Evolutionary conservation across 1,140 invertebrate genomes (phyloP), one percentile per base, ranked within the genome.

Genomic region (Tetraneura akinire): DNA sequence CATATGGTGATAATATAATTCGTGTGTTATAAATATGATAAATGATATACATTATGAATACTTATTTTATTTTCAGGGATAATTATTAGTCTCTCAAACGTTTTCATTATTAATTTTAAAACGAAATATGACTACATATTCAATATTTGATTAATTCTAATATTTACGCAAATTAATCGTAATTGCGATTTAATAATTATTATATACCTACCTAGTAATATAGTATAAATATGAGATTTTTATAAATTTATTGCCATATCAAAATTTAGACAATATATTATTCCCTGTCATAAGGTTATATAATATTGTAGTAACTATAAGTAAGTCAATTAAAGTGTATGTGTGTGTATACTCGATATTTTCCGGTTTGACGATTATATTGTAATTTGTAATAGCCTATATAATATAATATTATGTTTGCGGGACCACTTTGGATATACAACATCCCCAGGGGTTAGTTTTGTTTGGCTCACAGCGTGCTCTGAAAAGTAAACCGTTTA

Each of bases 401-500:
- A 29, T 71, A n/a, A 23, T 10, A 42, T n/a, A 3, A n/a, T 66
- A 64, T 64, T 29, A 18, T 66, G 18, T 32, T 37, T 37, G 21
- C 14, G 32, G 9, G 11, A 68, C 64, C 64, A 45, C 37, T 68
- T 70, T n/a, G 45, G 13, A 5, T 70, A 42, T 29, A 47, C 13
- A 70, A 49, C 21, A 26, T 26, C 66, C 73, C 29, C 29, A 16
- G 71, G 71, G 29, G 73, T 60, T 37, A 26, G 53, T 76, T 76
- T 76, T 76, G 73, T 76, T 76, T 76, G 21, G 29, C 37, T 1
- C 37, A 16, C 73, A 13, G 53, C 42, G 73, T 55, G 21, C 55
- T 60, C 55, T 21, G 53, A 42, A 57, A 76, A 60, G 73, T 76
- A 76, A 76, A 60, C 73, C 55, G 23, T 76, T 76, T 76, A 76